phyloP scores from a whole-genome alignment of 2,888 invertebrate genomes.

The Leptinotarsa tumamoca region DNA sequence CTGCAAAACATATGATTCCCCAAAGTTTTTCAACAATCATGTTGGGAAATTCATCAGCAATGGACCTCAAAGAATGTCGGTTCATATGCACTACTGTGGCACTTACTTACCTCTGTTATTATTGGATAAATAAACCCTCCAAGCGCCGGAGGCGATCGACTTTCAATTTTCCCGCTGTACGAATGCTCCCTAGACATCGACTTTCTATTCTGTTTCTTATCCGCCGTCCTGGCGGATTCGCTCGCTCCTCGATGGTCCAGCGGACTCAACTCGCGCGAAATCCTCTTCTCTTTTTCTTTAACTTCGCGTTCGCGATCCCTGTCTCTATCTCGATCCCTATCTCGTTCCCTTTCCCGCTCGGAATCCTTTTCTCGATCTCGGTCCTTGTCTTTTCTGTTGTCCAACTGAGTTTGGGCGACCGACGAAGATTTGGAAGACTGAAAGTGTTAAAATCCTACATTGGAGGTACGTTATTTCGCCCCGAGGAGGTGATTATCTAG shows the following conservation, averaged over 20 bases:
- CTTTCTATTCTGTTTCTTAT: slow-evolving; percentile 60
- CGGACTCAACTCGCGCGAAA: slow-evolving; percentile 65
- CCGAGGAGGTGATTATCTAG: background rate
- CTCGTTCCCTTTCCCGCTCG: slow-evolving; percentile 30
- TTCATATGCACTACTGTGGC: too few relatives aligned
- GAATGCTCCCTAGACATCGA: slow-evolving; percentile 59
- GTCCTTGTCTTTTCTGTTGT: slow-evolving; percentile 66
- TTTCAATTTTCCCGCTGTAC: slow-evolving; percentile 56
- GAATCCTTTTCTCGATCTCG: slow-evolving; percentile 35
- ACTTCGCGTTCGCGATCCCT: slow-evolving; percentile 62
- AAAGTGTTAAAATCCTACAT: slow-evolving; percentile 15
- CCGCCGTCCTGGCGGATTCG: slow-evolving; percentile 57
- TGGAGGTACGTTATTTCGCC: background rate
- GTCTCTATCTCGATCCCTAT: slow-evolving; percentile 46
- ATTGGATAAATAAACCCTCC: slow-evolving; percentile 71
- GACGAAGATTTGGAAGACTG: slow-evolving; percentile 58
- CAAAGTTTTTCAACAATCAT: too few relatives aligned
- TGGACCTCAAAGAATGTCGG: too few relatives aligned
- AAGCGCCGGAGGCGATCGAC: slow-evolving; percentile 64
- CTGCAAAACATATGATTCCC: too few relatives aligned
- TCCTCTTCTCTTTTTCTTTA: slow-evolving; percentile 50
- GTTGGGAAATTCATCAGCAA: too few relatives aligned
- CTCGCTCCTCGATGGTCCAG: slow-evolving; percentile 68
- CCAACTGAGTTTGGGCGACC: slow-evolving; percentile 61
- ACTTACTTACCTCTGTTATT: slow-evolving; percentile 67